Evolutionary conservation across 1,140 invertebrate species (phyloP).

Genomic region (Tribolium castaneum): DNA sequence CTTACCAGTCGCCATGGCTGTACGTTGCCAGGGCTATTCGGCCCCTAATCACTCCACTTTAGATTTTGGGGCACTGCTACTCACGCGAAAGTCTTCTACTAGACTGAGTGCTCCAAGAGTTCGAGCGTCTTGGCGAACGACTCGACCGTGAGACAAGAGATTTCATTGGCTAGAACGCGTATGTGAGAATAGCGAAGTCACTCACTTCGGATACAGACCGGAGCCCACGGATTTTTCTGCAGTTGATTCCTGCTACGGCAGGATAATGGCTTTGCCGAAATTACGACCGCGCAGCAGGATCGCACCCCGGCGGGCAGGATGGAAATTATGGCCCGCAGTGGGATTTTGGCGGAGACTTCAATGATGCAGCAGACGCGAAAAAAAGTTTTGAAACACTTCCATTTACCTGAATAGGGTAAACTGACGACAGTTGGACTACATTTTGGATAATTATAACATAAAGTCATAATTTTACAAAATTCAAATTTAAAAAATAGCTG

Average conservation of each 20-base stretch:
- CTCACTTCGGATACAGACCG: slow-evolving; percentile 43
- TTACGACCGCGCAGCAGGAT: not conserved
- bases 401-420: no score
- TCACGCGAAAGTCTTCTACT: slow-evolving; percentile 55
- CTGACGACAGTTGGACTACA: no score
- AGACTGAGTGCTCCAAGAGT: slow-evolving; percentile 55
- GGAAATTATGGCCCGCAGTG: no score
- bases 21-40: slow-evolving; percentile 54
- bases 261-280: not conserved
- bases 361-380: no score
- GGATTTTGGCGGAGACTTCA: no score
- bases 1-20: slow-evolving; percentile 58
- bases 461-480: no score
- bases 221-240: slow-evolving; percentile 45
- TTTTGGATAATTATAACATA: no score
- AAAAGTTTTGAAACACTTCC: no score
- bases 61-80: slow-evolving; percentile 53
- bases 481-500: no score
- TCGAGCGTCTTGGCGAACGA: slow-evolving; percentile 48
- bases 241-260: slow-evolving; percentile 32
- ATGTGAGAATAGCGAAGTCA: slow-evolving; percentile 50
- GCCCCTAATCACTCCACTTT: slow-evolving; percentile 54
- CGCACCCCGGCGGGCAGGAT: no score
- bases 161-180: slow-evolving; percentile 48
- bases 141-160: slow-evolving; percentile 49